Conservation (phyloP, 2,113 vertebrate species). For the Carassius gibelio region DNA sequence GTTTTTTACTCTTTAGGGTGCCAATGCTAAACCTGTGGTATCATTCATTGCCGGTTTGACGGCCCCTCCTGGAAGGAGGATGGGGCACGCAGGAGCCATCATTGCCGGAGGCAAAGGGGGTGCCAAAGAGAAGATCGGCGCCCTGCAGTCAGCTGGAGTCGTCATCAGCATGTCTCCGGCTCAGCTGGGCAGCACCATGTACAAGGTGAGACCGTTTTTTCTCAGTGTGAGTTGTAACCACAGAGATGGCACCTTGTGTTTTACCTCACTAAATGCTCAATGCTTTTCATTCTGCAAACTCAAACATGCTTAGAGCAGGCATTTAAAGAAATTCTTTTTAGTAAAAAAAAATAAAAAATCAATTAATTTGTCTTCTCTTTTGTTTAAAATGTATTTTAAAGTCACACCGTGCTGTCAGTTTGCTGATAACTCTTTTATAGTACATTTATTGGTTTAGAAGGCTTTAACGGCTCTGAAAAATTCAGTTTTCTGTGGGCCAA, state of each 20-base stretch:
- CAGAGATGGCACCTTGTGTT: not conserved
- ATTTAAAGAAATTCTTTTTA: not conserved
- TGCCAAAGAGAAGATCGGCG: conserved; percentile 96
- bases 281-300: not conserved
- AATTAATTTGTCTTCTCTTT: not conserved
- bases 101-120: conserved; percentile 97
- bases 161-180: conserved; percentile 98
- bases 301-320: conserved; percentile 17
- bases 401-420: not conserved
- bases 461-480: not conserved
- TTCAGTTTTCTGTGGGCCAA: not conserved
- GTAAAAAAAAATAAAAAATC: not conserved
- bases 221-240: not conserved
- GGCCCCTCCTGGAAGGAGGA: conserved; percentile 91
- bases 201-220: conserved; percentile 82
- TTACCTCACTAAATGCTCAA: conserved; percentile 1
- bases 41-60: conserved; percentile 98
- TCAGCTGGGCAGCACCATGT: conserved; percentile 94
- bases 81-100: conserved; percentile 97
- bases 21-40: conserved; percentile 91
- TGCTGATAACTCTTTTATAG: not conserved
- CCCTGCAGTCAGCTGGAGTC: conserved; percentile 91
- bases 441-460: not conserved
- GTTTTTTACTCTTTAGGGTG: conserved; percentile 75
- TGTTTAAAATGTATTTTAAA: not conserved